Evolutionary conservation across 2,113 vertebrate species (phyloP), one percentile per base, ranked within the genome.

Genomic region (Pagrus major): DNA sequence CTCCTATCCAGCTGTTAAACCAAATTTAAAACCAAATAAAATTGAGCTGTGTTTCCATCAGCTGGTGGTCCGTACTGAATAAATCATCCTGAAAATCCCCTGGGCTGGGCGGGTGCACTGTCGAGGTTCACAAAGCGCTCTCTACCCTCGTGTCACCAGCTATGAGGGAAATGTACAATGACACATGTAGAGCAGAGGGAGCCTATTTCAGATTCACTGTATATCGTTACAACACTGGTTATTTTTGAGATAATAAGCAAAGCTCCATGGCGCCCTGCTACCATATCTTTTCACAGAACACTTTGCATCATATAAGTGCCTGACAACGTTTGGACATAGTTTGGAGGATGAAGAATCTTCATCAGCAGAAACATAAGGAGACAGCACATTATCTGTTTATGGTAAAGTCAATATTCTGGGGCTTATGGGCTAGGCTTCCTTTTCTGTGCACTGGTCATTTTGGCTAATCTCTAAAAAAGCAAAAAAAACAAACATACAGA

Each of bases 11-110:
- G 25, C 64, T 54, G 27, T 33, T 27, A 46, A 44, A 47, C n/a
- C 49, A 66, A 52, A 31, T 67, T 76, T 72, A 8, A 5, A 66
- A n/a, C 41, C 14, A 3, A 59, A 76, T 79, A 44, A 37, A 61
- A 84, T 78, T 60, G 1, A 76, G 29, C 11, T 41, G 46, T 51
- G 49, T 68, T 69, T 63, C 61, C 29, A 64, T 69, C 41, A 68
- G 18, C 21, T 66, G 59, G 39, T 66, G 59, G 39, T 27, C 46
- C 42, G 29, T 1, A 4, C 25, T 31, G 61, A 69, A 68, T 59
- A 72, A 79, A 75, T 75, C 71, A 70, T 74, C 58, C 69, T 3
- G 7, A 10, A 55, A 55, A 71, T 65, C 49, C 54, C 47, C 78
- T 2, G 47, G 49, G 46, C 41, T 42, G 37, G 25, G 68, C 3